These are phyloP conservation scores for Misgurnus anguillicaudatus DNA, from an alignment of 2,113 vertebrate genomes.

Conservation along the genomic window DNA sequence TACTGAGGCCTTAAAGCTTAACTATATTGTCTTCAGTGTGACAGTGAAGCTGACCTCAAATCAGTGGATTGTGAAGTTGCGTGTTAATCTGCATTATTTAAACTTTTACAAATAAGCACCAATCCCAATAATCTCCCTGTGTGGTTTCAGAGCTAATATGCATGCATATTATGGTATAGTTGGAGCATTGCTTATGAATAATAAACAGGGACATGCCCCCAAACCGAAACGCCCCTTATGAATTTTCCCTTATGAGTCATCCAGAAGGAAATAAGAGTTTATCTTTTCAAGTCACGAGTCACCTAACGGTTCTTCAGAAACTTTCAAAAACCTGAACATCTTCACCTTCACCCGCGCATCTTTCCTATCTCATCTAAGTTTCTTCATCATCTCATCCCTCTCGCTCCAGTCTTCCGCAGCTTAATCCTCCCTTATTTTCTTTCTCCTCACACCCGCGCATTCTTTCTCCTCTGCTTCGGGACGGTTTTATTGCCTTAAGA, in stretches of 20 bases:
- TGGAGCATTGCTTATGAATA: neutral
- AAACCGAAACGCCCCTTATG: neutral
- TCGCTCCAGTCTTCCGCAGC: conserved; percentile 54
- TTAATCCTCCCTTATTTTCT: conserved; percentile 48
- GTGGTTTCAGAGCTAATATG: neutral
- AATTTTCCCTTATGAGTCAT: neutral
- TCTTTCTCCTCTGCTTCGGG: neutral
- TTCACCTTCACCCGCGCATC: conserved; percentile 37
- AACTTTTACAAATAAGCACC: neutral
- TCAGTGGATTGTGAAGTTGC: conserved; percentile 3
- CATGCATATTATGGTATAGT: neutral
- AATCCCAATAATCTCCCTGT: neutral
- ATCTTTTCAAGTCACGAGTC: neutral
- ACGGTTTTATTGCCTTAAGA: neutral
- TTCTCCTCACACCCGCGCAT: conserved; percentile 36
- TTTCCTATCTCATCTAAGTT: conserved; percentile 32
- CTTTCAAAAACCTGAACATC: neutral
- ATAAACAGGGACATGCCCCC: neutral
- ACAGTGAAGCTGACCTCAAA: neutral
- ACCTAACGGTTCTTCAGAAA: neutral
- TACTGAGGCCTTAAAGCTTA: neutral
- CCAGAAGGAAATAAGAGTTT: neutral
- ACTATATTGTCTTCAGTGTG: neutral
- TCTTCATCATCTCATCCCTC: conserved; percentile 39
- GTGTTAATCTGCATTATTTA: neutral